phyloP scores from a whole-genome alignment of 2,113 vertebrate species.

The Orientallactaga bullata region DNA sequence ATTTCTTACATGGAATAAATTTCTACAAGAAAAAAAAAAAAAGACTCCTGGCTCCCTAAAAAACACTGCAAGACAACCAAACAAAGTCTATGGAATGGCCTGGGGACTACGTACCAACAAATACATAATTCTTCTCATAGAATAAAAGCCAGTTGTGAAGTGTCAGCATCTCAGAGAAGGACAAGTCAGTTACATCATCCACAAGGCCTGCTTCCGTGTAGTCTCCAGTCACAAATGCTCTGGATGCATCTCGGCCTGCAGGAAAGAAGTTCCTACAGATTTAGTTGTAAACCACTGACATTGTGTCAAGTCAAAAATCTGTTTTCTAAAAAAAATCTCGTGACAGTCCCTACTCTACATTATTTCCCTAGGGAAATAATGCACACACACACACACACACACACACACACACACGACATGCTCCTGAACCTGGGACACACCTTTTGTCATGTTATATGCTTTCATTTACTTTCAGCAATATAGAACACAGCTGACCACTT shows the following conservation, averaged over 20 bases:
- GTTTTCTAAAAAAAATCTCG: not conserved
- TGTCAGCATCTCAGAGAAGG: conserved; percentile 87
- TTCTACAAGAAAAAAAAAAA: not conserved
- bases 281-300: not conserved
- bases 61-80: not conserved
- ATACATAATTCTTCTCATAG: conserved; percentile 90
- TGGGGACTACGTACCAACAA: conserved; percentile 87
- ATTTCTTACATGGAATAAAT: conserved; percentile 74
- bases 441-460: not conserved
- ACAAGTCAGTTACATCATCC: conserved; percentile 91
- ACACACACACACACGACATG: not conserved
- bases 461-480: not conserved
- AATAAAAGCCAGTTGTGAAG: conserved; percentile 93
- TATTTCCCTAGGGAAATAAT: not conserved
- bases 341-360: not conserved
- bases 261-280: not conserved
- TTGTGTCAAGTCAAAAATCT: not conserved
- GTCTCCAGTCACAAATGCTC: conserved; percentile 95
- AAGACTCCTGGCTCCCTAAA: not conserved
- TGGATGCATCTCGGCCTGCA: conserved; percentile 93
- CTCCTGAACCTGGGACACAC: not conserved
- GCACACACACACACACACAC: no score
- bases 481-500: not conserved
- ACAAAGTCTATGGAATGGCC: not conserved
- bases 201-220: conserved; percentile 90